A percentile compares a stretch with the other conserved stretches of the same genome.
These are phyloP conservation scores for Hybos culiciformis DNA, from an alignment of 2,888 invertebrate genomes.

Conservation along the genomic window DNA sequence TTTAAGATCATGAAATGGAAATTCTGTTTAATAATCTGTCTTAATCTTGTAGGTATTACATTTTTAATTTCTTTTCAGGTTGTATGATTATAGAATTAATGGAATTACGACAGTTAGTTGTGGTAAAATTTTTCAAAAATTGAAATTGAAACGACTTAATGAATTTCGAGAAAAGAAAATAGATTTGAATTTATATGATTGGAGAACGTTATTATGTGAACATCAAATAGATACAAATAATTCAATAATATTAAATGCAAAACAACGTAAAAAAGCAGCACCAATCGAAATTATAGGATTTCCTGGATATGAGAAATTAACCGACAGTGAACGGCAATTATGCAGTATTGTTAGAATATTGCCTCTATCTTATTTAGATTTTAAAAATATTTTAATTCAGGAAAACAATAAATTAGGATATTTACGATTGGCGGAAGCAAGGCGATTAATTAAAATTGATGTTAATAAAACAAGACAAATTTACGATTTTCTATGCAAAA, in stretches of 20 bases:
- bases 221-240: conserved; percentile 19
- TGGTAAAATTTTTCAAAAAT: conserved; percentile 48
- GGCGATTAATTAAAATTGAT: conserved; percentile 78
- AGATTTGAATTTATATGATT: conserved; percentile 17
- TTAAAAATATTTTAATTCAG: conserved; percentile 55
- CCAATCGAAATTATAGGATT: conserved; percentile 43
- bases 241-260: conserved; percentile 12
- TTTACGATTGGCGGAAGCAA: conserved; percentile 65
- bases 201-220: conserved; percentile 24
- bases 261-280: conserved; percentile 27
- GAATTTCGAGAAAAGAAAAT: conserved; percentile 19
- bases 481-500: conserved; percentile 59
- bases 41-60: neutral
- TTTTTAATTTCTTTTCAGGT: conserved; percentile 24
- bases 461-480: conserved; percentile 85
- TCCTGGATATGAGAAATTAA: conserved; percentile 64
- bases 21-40: neutral
- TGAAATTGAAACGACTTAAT: conserved; percentile 40
- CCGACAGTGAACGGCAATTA: conserved; percentile 54
- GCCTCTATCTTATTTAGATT: conserved; percentile 65
- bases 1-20: too few species aligned
- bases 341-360: conserved; percentile 63
- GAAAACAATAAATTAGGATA: conserved; percentile 66
- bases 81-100: conserved; percentile 51
- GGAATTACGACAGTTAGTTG: conserved; percentile 55